Percentiles rank a stretch among this genome's conserved stretches.
phyloP scores from a whole-genome alignment of 2,888 invertebrate species.

The Prosopocoilus inquinatus region DNA sequence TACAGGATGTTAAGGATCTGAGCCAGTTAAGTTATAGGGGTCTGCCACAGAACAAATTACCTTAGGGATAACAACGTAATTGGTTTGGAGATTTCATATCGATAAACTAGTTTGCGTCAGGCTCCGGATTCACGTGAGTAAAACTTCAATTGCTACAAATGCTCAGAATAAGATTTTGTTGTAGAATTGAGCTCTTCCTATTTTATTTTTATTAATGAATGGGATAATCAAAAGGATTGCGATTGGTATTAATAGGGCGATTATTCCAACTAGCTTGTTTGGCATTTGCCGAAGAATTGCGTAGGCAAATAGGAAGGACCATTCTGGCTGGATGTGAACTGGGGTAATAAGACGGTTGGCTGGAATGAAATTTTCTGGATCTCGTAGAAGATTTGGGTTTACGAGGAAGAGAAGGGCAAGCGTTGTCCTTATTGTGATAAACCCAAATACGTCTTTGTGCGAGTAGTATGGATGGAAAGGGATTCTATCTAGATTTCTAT shows the following conservation, averaged over 20 bases:
- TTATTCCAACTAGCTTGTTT: conserved; percentile 75
- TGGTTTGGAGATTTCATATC: too few species aligned
- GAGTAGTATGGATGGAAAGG: conserved; percentile 67
- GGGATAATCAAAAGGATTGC: conserved; percentile 63
- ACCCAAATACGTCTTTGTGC: conserved; percentile 63
- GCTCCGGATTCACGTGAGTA: conserved; percentile 74
- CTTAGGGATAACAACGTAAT: too few species aligned
- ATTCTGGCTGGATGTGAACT: conserved; percentile 77
- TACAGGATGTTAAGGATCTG: too few species aligned
- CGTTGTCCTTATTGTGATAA: conserved; percentile 56
- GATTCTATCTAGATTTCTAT: conserved; percentile 67
- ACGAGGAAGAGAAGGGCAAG: conserved; percentile 55
- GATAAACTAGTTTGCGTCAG: too few species aligned
- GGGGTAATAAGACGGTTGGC: conserved; percentile 70
- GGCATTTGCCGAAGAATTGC: conserved; percentile 78
- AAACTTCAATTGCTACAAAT: conserved; percentile 55
- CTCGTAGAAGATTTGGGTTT: conserved; percentile 62
- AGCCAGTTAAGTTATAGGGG: conserved; percentile 46
- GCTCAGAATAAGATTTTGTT: conserved; percentile 63
- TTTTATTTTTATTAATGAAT: conserved; percentile 54
- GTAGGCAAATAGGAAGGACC: conserved; percentile 82
- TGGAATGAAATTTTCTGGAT: conserved; percentile 72
- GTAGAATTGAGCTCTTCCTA: conserved; percentile 53
- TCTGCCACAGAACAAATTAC: conserved; percentile 39
- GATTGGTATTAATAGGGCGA: conserved; percentile 62